Percentiles rank a stretch among this genome's conserved stretches.
Evolutionary conservation across 2,797 vertebrate species (phyloP).

Genomic region (Podargus strigoides): DNA sequence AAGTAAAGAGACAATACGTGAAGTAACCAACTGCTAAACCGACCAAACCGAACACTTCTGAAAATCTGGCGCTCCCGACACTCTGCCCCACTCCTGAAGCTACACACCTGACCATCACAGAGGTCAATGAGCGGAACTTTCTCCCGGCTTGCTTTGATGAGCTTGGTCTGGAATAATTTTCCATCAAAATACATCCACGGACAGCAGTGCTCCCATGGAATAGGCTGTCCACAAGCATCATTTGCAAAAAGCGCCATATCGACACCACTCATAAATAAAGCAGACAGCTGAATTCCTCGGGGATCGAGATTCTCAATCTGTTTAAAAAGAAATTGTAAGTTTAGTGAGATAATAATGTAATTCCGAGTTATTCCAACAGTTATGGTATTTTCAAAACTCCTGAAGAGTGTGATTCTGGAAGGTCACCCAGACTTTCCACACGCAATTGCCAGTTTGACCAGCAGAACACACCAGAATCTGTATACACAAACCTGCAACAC

Average conservation of each 20-base stretch:
- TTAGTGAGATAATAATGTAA: background rate
- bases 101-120: slow-evolving; percentile 97
- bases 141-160: slow-evolving; percentile 88
- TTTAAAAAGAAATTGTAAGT: accelerated
- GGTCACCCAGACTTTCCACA: background rate
- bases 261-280: slow-evolving; percentile 94
- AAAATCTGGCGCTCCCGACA: background rate
- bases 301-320: slow-evolving; percentile 95
- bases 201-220: slow-evolving; percentile 97
- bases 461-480: background rate
- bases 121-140: slow-evolving; percentile 95
- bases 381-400: background rate
- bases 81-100: background rate
- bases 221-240: slow-evolving; percentile 89
- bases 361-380: background rate
- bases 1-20: accelerated
- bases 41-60: background rate
- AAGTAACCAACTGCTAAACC: background rate
- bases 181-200: slow-evolving; percentile 99
- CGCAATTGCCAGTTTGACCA: background rate
- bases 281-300: slow-evolving; percentile 90
- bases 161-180: slow-evolving; percentile 94
- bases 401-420: background rate
- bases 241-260: slow-evolving; percentile 96
- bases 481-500: background rate